These are phyloP conservation scores for Drosophila trapezifrons DNA, from an alignment of 1,140 invertebrate species.

Conservation along the genomic window DNA sequence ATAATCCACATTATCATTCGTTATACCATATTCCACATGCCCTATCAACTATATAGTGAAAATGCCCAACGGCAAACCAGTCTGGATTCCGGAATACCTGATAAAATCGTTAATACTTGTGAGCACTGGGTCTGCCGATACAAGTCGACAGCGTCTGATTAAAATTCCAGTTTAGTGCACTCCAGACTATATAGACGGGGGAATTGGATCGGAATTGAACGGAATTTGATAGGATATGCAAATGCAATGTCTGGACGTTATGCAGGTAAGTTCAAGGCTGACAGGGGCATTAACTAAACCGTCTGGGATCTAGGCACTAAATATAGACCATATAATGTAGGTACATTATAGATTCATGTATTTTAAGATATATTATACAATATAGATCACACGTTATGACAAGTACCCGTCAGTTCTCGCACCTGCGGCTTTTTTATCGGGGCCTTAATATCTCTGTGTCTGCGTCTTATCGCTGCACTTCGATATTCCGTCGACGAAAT, in stretches of 20 bases:
- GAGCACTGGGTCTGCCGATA: slow-evolving; percentile 63
- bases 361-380: not conserved
- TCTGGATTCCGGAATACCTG: slow-evolving; percentile 15
- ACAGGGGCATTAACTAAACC: slow-evolving; percentile 17
- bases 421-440: slow-evolving; percentile 51
- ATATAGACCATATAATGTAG: slow-evolving; percentile 6
- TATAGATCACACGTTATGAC: slow-evolving; percentile 2
- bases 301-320: slow-evolving; percentile 40
- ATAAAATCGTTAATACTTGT: slow-evolving; percentile 1
- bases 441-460: slow-evolving; percentile 30
- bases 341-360: not conserved
- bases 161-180: slow-evolving; percentile 70
- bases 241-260: slow-evolving; percentile 38
- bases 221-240: slow-evolving; percentile 50
- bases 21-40: not conserved
- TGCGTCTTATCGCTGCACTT: slow-evolving; percentile 44
- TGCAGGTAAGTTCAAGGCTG: slow-evolving; percentile 68
- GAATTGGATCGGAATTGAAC: slow-evolving; percentile 13
- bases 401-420: slow-evolving; percentile 40
- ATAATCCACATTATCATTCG: not conserved
- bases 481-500: slow-evolving; percentile 19
- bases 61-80: slow-evolving; percentile 13
- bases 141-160: slow-evolving; percentile 59
- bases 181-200: slow-evolving; percentile 43
- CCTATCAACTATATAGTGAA: not conserved